A percentile compares a stretch with the other conserved stretches of the same genome.
These are phyloP conservation scores for Machaerirhynchus nigripectus DNA, from an alignment of 2,113 vertebrate species.

Conservation along the genomic window DNA sequence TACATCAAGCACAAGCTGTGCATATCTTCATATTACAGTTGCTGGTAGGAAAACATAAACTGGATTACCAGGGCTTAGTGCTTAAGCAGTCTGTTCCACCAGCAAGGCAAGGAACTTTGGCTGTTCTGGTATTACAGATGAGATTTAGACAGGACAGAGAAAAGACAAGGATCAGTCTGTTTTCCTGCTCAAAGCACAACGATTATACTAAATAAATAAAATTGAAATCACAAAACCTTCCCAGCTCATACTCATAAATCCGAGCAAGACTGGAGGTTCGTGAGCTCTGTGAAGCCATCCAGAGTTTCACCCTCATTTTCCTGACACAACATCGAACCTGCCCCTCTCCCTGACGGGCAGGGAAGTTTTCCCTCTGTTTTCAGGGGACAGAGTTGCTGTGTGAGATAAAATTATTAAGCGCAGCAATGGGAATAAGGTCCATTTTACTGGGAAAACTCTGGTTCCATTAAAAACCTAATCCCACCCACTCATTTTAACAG, in stretches of 20 bases:
- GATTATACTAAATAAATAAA: not conserved
- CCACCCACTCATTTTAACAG: rapidly evolving
- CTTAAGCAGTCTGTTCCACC: not conserved
- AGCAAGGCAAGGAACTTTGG: conserved; percentile 14
- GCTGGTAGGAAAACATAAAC: conserved; percentile 20
- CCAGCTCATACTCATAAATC: not conserved
- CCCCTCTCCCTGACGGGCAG: not conserved
- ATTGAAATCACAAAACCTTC: not conserved
- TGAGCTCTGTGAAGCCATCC: not conserved
- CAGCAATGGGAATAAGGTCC: not conserved
- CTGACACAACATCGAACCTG: not conserved
- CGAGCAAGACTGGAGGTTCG: not conserved
- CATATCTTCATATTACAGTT: not conserved
- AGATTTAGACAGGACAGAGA: not conserved
- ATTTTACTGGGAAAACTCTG: not conserved
- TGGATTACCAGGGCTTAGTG: conserved; percentile 47
- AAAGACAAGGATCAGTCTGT: not conserved
- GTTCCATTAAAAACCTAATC: not conserved
- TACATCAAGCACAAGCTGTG: conserved; percentile 51
- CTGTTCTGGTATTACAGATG: not conserved
- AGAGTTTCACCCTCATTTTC: not conserved
- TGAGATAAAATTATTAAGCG: not conserved
- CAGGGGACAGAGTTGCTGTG: rapidly evolving
- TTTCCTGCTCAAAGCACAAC: not conserved
- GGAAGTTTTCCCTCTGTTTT: not conserved